phyloP scores from a whole-genome alignment of 35 echinoderm and acorn worm genomes.

The Hemicentrotus pulcherrimus region DNA sequence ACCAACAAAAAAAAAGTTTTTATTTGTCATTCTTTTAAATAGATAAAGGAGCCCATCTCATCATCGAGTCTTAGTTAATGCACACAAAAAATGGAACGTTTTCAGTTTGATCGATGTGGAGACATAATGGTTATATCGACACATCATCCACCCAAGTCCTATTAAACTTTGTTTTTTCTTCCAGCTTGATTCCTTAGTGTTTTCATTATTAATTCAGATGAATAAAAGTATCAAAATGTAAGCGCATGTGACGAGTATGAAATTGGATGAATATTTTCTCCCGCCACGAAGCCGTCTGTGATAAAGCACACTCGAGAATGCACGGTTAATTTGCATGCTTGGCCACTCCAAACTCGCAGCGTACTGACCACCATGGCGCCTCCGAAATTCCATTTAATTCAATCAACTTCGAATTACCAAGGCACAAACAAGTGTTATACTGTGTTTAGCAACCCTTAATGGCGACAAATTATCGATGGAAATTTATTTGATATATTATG shows the following conservation, averaged over 20 bases:
- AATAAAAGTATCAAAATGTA: not conserved
- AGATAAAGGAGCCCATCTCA: no score
- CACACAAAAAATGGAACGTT: no score
- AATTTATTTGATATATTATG: not conserved
- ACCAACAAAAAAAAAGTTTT: no score
- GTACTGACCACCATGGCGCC: not conserved
- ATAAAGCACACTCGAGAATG: not conserved
- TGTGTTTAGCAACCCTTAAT: not conserved
- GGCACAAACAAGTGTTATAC: not conserved
- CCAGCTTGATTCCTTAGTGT: no score
- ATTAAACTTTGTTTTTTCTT: no score
- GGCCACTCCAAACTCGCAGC: not conserved
- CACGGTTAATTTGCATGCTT: not conserved
- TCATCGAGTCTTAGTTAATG: no score
- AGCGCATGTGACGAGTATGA: not conserved
- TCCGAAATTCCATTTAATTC: not conserved
- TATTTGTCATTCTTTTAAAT: no score
- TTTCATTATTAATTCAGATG: no score
- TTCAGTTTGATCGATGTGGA: no score
- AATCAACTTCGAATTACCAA: not conserved
- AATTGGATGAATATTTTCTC: not conserved
- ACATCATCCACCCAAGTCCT: no score
- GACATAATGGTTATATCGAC: no score
- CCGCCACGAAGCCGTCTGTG: not conserved
- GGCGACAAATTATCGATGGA: not conserved